A percentile compares a stretch with the other conserved stretches of the same genome.
Conservation (phyloP, 2,113 vertebrate species). For the Aplodontia rufa region DNA sequence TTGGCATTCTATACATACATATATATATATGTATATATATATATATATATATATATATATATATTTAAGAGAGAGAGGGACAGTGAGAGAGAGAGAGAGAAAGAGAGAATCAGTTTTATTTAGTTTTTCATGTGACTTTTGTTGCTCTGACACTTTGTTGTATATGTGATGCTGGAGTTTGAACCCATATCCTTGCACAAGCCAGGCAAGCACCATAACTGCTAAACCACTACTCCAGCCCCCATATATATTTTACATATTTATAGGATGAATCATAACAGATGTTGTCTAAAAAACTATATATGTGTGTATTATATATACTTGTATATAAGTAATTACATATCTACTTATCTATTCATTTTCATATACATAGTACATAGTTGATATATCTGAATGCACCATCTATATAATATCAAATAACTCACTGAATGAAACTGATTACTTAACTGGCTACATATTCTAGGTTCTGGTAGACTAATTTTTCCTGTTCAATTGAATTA, state of each 20-base stretch:
- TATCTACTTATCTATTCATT: not conserved
- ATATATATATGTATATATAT: too few species aligned
- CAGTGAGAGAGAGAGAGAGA: too few species aligned
- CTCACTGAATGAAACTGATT: not conserved
- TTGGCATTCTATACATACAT: slow-evolving; percentile 1
- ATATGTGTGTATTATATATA: not conserved
- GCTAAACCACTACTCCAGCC: too few species aligned
- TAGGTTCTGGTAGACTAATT: not conserved
- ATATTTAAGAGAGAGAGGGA: too few species aligned
- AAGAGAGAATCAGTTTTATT: too few species aligned
- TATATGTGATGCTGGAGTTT: too few species aligned
- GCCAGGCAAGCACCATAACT: too few species aligned
- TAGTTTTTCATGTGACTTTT: too few species aligned
- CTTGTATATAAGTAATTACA: not conserved
- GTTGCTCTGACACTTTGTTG: too few species aligned
- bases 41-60: too few species aligned
- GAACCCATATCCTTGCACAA: too few species aligned
- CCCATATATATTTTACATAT: not conserved
- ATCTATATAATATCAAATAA: not conserved
- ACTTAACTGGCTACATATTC: not conserved
- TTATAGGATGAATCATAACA: not conserved
- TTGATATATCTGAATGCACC: not conserved
- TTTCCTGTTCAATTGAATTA: not conserved
- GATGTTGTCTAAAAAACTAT: not conserved
- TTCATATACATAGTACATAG: not conserved